These are phyloP conservation scores for Caenorhabditis zanzibari DNA, from an alignment of 2,888 invertebrate genomes.

Conservation along the genomic window DNA sequence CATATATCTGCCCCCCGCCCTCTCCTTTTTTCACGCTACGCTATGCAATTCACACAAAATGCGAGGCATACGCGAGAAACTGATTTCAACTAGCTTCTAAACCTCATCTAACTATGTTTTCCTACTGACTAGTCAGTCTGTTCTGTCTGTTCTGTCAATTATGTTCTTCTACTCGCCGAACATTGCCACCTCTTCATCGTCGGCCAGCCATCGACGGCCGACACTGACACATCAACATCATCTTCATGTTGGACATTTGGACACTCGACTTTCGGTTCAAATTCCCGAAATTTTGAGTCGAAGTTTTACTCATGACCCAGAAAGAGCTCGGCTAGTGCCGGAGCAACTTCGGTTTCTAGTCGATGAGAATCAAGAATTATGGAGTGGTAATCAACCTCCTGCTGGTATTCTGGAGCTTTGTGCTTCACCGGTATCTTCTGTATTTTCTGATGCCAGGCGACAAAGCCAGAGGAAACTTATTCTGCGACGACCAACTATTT, in stretches of 20 bases:
- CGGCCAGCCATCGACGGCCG: conserved; percentile 44
- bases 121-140: conserved; percentile 35
- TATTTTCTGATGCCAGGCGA: conserved; percentile 75
- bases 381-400: conserved; percentile 22
- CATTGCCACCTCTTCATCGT: conserved; percentile 65
- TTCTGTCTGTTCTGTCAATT: conserved; percentile 38
- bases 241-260: conserved; percentile 69
- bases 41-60: conserved; percentile 64
- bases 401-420: conserved; percentile 54
- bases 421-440: conserved; percentile 76
- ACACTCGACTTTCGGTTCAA: conserved; percentile 70
- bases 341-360: conserved; percentile 51
- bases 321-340: conserved; percentile 37
- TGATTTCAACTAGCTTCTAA: conserved; percentile 56
- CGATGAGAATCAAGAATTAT: conserved; percentile 53
- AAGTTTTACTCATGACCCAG: conserved; percentile 35
- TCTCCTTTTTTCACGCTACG: conserved; percentile 60
- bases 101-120: conserved; percentile 57
- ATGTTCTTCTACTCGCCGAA: conserved; percentile 82
- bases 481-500: conserved; percentile 81
- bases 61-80: conserved; percentile 60
- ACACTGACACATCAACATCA: conserved; percentile 63
- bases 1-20: conserved; percentile 61
- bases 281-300: conserved; percentile 69
- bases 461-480: conserved; percentile 63